Base-by-base conservation (phyloP, 2,113 vertebrate genomes). In the Taxidea taxus region DNA sequence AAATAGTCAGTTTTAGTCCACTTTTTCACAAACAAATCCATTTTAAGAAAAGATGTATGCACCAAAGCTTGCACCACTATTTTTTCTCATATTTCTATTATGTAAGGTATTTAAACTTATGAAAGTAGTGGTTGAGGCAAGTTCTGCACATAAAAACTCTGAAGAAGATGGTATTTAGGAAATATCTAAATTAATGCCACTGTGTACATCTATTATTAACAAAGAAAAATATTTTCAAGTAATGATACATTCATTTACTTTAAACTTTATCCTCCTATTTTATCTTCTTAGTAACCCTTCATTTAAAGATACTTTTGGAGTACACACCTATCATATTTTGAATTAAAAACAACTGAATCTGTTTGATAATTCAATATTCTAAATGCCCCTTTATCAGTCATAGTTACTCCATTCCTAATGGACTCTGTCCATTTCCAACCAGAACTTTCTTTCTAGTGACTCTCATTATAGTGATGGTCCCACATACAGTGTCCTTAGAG, bases 1-100 rank as follows among this genome's bases (percentile, higher is more conserved):
- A 86, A 97, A 86, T 64, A 8, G 66, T 95, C n/a, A 68, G 78
- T 78, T 84, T 87, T 75, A 95, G 86, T 64, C 72, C 9, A 94
- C 37, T 20, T 81, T 75, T 60, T 95, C 56, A 74, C 14, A 74
- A 34, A 56, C 3, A 94, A 90, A 83, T 6, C 82, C 11, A 75
- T 21, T 87, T 95, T 85, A 97, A 86, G 70, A 94, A 44, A 81
- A 58, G 27, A 78, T 54, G 90, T 11, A 77, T 72, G 9, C 21
- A 20, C 4, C 20, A 4, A 96, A 91, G 56, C 23, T 47, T 93
- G 13, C 0, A 85, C 4, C 77, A 44, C 6, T n/a, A 54, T 74
- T 80, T 93, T 60, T 86, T 62, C 12, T 86, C 44, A 75, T 2
- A 75, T 88, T 95, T 96, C 62, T 90, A 77, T 75, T 75, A 64